These are phyloP conservation scores for Ibycter americanus DNA, from an alignment of 2,797 vertebrate species.

Conservation along the genomic window DNA sequence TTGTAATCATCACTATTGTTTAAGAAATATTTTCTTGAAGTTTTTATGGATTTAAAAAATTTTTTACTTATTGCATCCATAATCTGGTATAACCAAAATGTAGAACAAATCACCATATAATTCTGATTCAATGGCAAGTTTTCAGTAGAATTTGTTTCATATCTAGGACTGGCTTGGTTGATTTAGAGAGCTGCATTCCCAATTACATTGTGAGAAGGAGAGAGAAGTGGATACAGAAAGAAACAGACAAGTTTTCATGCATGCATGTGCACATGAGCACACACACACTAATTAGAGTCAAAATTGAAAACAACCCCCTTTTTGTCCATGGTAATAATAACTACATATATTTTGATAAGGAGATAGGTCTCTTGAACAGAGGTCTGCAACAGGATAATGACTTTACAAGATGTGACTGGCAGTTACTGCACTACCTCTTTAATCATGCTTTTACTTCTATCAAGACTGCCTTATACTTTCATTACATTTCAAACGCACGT, in stretches of 20 bases:
- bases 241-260: neutral
- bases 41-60: neutral
- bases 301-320: neutral
- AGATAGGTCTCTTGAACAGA: constrained; percentile 28
- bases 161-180: neutral
- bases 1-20: neutral
- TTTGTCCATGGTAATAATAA: neutral
- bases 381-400: constrained; percentile 41
- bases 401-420: constrained; percentile 52
- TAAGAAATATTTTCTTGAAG: neutral
- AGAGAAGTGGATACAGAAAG: neutral
- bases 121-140: neutral
- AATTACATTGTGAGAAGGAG: neutral
- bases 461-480: constrained; percentile 40
- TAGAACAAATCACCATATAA: neutral
- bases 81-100: neutral
- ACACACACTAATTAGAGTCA: neutral
- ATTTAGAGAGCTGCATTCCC: neutral
- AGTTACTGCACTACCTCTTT: constrained; percentile 42
- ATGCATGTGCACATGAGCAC: too few species aligned
- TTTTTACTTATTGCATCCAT: neutral
- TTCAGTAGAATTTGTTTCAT: constrained; percentile 2
- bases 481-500: constrained; percentile 19
- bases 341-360: neutral
- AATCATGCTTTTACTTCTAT: constrained; percentile 61